Evolutionary conservation across 1,140 invertebrate genomes (phyloP), one percentile per base, ranked within the genome.

Genomic region (Drosophila cardini): DNA sequence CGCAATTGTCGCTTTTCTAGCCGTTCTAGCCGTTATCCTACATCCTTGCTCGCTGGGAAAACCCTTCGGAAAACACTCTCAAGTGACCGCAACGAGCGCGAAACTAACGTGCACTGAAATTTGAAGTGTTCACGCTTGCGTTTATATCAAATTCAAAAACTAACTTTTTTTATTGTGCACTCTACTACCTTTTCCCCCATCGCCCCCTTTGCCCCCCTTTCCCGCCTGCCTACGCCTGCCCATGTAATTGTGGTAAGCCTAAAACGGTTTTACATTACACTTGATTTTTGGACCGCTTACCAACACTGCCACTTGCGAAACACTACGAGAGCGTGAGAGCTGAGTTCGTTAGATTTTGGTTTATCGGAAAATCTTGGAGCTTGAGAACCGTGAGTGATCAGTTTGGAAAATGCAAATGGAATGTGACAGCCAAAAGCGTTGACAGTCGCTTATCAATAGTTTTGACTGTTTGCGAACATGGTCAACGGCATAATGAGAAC

Each of bases 221-320:
- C 43, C 32, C 50, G n/a, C n/a, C 5, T 4, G n/a, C 11, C 1
- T 42, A 38, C n/a, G 16, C n/a, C 9, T 53, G 11, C 3, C 34
- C 38, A 11, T 38, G 11, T n/a, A 4, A 52, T 58, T 85, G 81
- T 62, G 80, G 80, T 80, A 45, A 72, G 55, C n/a, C 34, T 21
- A 46, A 58, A 58, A 63, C 15, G 84, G 79, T 87, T 74, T 87
- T 74, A 36, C 64, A 83, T 87, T 87, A 80, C 83, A 87, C 63
- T 10, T 46, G 15, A 56, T 38, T 42, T 65, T 68, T n/a, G 32
- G 18, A 40, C 4, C 63, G 68, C 80, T 86, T 83, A 86, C 82
- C 83, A 86, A 89, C 83, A 86, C 82, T 86, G 76, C 42, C 36
- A 70, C 43, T 83, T 83, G 55, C 75, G 80, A 65, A 78, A 78